phyloP scores from a whole-genome alignment of 1,140 invertebrate genomes.

The Papilio glaucus region DNA sequence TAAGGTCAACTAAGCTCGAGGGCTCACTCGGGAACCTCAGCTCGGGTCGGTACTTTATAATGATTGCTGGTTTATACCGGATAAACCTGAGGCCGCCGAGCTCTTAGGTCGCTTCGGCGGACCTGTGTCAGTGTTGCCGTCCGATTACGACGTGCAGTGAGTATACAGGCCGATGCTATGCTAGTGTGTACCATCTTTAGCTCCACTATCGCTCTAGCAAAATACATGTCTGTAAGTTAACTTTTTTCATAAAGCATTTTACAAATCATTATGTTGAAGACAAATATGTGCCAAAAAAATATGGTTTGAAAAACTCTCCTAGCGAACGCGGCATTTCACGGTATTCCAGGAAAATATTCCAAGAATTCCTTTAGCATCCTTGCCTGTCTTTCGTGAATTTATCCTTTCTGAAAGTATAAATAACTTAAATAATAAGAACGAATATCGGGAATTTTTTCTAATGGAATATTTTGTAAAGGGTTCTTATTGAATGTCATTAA shows the following conservation, averaged over 20 bases:
- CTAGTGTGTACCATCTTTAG: too few relatives aligned
- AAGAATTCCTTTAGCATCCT: constrained; percentile 16
- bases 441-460: background rate
- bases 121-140: too few relatives aligned
- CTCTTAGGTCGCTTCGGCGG: too few relatives aligned
- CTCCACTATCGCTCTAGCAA: too few relatives aligned
- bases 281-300: constrained; percentile 1
- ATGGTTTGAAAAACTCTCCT: background rate
- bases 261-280: background rate
- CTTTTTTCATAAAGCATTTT: background rate
- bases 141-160: too few relatives aligned
- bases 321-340: constrained; percentile 1
- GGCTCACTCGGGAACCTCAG: too few relatives aligned
- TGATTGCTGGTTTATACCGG: too few relatives aligned
- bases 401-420: background rate
- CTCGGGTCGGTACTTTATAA: too few relatives aligned
- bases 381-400: constrained; percentile 10
- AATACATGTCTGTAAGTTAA: background rate
- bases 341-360: constrained; percentile 21
- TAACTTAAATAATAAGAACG: constrained; percentile 2
- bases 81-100: too few relatives aligned
- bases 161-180: too few relatives aligned
- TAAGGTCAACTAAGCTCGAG: too few relatives aligned
- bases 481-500: background rate
- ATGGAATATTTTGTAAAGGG: background rate